Base-by-base conservation (phyloP, 1,140 invertebrate species). In the Ephestia elutella region DNA sequence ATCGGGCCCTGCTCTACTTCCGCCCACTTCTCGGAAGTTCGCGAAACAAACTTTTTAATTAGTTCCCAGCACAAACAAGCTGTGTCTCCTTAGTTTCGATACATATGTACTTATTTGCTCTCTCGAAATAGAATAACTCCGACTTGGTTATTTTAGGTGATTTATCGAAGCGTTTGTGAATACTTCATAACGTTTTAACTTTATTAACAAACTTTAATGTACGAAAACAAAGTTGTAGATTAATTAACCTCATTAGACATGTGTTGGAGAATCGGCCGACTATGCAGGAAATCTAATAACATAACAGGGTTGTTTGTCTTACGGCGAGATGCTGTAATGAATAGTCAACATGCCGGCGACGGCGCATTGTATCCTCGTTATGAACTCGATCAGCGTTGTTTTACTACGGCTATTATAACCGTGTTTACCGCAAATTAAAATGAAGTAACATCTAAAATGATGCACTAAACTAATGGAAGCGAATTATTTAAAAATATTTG, bases 11-110 rank as follows among this genome's bases (percentile, higher is more conserved):
- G 68, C 64, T 72, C 64, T 71, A 80, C 71, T 78, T 74, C 74
- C 76, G 66, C 70, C 74, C 73, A 76, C 75, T 78, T 79, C 71
- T 71, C 65, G 65, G 66, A 78, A 86, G 63, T 82, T 80, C 53
- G 63, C 62, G 57, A 72, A 84, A 84, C 81, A 88, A 88, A 88
- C 82, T 86, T 88, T 86, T 88, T 88, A 88, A 88, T 88, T 88
- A 88, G 82, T 86, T 81, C 78, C 70, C 70, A 86, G 75, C 72
- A 83, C 82, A 86, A 86, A 86, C 83, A 86, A 82, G 77, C 79
- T 77, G 67, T 73, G 74, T 81, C 80, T 74, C 75, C 75, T 70
- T 80, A 77, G 71, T 76, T 80, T 60, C 70, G 65, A 71, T 78
- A 81, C 74, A 73, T 73, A 70, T 68, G 70, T 76, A 68, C 59